Evolutionary conservation across 2,797 vertebrate species (phyloP).

Genomic region (Pempheris klunzingeri): DNA sequence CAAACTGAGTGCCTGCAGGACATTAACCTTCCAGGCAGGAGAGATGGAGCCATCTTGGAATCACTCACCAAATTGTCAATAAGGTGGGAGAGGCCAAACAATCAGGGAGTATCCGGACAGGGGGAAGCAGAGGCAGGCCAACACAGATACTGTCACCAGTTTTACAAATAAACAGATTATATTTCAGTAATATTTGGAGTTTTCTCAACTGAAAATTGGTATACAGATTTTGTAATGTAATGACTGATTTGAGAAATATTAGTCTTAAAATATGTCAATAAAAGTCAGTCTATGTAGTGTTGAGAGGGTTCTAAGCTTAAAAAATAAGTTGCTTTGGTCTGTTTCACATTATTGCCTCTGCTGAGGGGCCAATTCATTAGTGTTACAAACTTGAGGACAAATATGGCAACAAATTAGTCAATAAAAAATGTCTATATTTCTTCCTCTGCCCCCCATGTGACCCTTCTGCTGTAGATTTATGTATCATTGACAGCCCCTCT

Average conservation of each 20-base stretch:
- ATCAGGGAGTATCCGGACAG: too few relatives aligned
- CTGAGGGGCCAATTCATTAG: slow-evolving; percentile 36
- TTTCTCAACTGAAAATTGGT: neutral
- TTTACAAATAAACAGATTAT: neutral
- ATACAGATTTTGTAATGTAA: neutral
- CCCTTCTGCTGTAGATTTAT: slow-evolving; percentile 57
- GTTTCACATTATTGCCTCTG: slow-evolving; percentile 5
- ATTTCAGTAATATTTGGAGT: neutral
- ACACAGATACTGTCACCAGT: too few relatives aligned
- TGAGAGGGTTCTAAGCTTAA: neutral
- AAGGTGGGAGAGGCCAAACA: too few relatives aligned
- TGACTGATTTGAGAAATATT: neutral
- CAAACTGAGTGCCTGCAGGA: too few relatives aligned
- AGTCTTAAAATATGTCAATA: neutral
- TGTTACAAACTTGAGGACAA: slow-evolving; percentile 44
- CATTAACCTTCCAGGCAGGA: too few relatives aligned
- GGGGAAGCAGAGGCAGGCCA: too few relatives aligned
- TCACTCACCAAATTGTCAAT: too few relatives aligned
- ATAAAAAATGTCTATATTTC: slow-evolving; percentile 44
- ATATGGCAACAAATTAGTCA: slow-evolving; percentile 43
- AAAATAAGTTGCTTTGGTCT: neutral
- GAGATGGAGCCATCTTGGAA: too few relatives aligned
- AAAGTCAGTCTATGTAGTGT: neutral
- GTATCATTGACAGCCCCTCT: slow-evolving; percentile 60
- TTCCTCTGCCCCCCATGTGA: slow-evolving; percentile 44